Evolutionary conservation across 2,113 vertebrate species (phyloP).

Genomic region (Lepidothrix coronata): DNA sequence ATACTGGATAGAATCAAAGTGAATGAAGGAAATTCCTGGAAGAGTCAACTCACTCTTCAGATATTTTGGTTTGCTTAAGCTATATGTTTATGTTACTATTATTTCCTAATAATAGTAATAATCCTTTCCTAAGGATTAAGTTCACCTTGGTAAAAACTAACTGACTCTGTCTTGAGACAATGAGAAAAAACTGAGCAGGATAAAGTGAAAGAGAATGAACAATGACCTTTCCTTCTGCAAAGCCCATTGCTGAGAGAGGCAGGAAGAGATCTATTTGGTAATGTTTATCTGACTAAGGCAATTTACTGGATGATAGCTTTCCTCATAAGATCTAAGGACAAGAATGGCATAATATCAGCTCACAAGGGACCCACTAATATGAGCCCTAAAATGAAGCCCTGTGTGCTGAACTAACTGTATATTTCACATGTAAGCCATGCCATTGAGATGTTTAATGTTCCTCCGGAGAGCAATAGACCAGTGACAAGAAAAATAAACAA

Average conservation of each 20-base stretch:
- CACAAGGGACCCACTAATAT: slow-evolving; percentile 46
- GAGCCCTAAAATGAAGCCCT: slow-evolving; percentile 60
- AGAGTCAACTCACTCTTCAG: background rate
- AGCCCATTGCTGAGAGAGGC: slow-evolving; percentile 37
- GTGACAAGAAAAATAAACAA: slow-evolving; percentile 72
- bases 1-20: background rate
- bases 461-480: slow-evolving; percentile 60
- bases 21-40: slow-evolving; percentile 13
- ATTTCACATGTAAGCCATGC: slow-evolving; percentile 49
- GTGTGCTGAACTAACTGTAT: slow-evolving; percentile 49
- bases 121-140: background rate
- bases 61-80: slow-evolving; percentile 39
- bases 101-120: background rate
- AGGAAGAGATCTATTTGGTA: slow-evolving; percentile 54
- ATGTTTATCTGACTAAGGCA: slow-evolving; percentile 62
- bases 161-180: background rate
- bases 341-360: slow-evolving; percentile 60
- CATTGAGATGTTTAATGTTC: slow-evolving; percentile 56
- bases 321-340: slow-evolving; percentile 59
- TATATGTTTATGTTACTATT: background rate
- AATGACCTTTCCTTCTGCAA: slow-evolving; percentile 48
- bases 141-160: slow-evolving; percentile 50
- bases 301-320: slow-evolving; percentile 68
- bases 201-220: slow-evolving; percentile 37
- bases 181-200: slow-evolving; percentile 28